Percentiles rank a stretch among this genome's conserved stretches.
phyloP scores from a whole-genome alignment of 1,140 invertebrate genomes.

The Phymastichus coffea region DNA sequence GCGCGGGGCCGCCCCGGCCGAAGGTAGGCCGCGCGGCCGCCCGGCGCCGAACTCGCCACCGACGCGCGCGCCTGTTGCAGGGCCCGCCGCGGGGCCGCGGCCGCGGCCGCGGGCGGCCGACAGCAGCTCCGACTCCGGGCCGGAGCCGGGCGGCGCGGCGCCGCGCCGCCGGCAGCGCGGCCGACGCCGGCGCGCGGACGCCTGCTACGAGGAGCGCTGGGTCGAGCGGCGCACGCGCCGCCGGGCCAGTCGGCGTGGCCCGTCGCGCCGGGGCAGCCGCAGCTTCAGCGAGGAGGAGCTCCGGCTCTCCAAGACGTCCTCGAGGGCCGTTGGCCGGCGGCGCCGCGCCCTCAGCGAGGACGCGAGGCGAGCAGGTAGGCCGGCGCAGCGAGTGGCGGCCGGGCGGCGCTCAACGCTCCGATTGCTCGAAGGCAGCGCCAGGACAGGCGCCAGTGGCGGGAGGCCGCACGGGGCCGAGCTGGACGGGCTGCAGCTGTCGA shows the following conservation, averaged over 20 bases:
- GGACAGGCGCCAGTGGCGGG: not conserved
- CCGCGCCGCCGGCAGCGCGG: not conserved
- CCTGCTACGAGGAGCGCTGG: conserved; percentile 51
- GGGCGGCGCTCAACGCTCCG: not conserved
- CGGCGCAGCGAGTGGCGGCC: not conserved
- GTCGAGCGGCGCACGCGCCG: conserved; percentile 44
- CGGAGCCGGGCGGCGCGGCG: conserved; percentile 29
- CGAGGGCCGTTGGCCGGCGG: conserved; percentile 31
- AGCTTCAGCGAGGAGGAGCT: conserved; percentile 55
- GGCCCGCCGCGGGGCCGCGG: conserved; percentile 40
- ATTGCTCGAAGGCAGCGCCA: not conserved
- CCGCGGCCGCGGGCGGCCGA: conserved; percentile 44
- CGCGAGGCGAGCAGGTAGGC: conserved; percentile 27
- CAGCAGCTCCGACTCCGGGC: conserved; percentile 44
- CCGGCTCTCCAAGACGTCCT: conserved; percentile 41
- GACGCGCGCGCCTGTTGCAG: conserved; percentile 37
- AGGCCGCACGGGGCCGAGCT: no score
- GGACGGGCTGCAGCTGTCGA: no score
- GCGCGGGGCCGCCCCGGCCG: conserved; percentile 38
- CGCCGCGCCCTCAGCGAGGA: conserved; percentile 50
- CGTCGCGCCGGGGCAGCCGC: conserved; percentile 43
- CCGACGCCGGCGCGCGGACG: conserved; percentile 34
- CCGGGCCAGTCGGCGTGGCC: conserved; percentile 34
- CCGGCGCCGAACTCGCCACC: conserved; percentile 41
- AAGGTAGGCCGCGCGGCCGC: conserved; percentile 42